A percentile compares a stretch with the other conserved stretches of the same genome.
These are phyloP conservation scores for Paradoxurus hermaphroditus DNA, from an alignment of 2,113 vertebrate species.

Conservation along the genomic window DNA sequence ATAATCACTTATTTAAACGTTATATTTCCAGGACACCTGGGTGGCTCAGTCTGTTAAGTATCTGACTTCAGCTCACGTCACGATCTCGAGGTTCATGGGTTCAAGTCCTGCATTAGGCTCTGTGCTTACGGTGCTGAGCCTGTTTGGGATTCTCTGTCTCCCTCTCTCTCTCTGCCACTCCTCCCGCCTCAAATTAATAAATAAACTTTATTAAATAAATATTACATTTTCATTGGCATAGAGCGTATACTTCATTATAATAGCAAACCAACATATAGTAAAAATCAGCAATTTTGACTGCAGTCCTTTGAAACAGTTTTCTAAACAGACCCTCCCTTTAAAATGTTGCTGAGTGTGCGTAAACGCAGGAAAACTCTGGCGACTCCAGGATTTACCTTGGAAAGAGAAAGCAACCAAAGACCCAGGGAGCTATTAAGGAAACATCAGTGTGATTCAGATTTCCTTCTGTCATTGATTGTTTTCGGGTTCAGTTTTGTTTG, in stretches of 20 bases:
- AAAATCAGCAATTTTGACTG: background rate
- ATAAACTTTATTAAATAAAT: too few relatives aligned
- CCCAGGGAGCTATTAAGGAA: conserved; percentile 22
- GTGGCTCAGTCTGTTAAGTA: too few relatives aligned
- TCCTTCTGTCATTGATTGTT: conserved; percentile 15
- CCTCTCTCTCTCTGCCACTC: too few relatives aligned
- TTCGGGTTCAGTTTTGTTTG: conserved; percentile 29
- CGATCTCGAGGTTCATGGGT: too few relatives aligned
- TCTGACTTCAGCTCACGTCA: too few relatives aligned
- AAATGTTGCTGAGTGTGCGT: background rate
- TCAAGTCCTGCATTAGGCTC: too few relatives aligned
- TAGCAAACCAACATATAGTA: background rate
- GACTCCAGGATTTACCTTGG: background rate
- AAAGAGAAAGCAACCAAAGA: background rate
- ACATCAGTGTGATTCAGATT: background rate
- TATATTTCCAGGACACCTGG: background rate
- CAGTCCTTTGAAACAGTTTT: background rate
- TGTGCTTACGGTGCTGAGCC: too few relatives aligned
- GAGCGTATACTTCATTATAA: background rate
- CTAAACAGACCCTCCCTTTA: background rate
- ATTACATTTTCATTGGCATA: background rate
- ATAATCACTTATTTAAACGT: background rate
- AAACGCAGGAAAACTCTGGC: background rate
- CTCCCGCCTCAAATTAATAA: too few relatives aligned
- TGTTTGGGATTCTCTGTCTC: too few relatives aligned